Evolutionary conservation across 2,888 invertebrate genomes (phyloP).

Genomic region (Drosophila helvetica): DNA sequence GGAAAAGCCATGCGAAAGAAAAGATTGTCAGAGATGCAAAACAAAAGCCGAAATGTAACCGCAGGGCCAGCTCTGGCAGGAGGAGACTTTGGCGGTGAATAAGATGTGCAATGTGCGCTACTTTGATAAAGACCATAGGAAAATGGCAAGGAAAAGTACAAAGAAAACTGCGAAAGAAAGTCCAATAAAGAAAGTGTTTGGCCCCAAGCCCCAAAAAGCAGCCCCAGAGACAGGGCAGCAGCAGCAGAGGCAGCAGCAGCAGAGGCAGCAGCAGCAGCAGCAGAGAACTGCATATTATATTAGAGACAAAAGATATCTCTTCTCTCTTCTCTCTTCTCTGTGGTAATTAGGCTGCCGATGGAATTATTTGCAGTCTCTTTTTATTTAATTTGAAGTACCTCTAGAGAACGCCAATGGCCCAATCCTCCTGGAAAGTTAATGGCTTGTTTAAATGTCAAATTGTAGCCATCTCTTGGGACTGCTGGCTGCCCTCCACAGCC

Average conservation of each 20-base stretch:
- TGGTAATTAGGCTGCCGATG: slow-evolving; percentile 66
- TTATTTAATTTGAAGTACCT: slow-evolving; percentile 22
- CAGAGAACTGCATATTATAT: slow-evolving; percentile 60
- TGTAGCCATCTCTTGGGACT: slow-evolving; percentile 8
- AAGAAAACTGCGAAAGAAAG: slow-evolving; percentile 67
- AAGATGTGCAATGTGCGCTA: slow-evolving; percentile 45
- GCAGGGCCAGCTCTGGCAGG: slow-evolving; percentile 26
- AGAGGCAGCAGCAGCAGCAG: slow-evolving; percentile 8
- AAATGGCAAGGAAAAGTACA: slow-evolving; percentile 32
- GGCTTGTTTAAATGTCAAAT: slow-evolving; percentile 59
- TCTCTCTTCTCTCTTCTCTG: neutral
- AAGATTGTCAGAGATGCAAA: slow-evolving; percentile 51
- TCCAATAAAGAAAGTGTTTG: slow-evolving; percentile 73
- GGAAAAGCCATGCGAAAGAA: slow-evolving; percentile 55
- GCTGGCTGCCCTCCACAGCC: neutral
- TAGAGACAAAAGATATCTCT: slow-evolving; percentile 26
- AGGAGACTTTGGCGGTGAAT: slow-evolving; percentile 1
- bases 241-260: slow-evolving; percentile 6
- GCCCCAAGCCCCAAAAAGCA: slow-evolving; percentile 57
- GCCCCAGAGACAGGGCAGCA: slow-evolving; percentile 15
- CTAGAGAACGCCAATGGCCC: neutral
- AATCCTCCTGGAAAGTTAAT: slow-evolving; percentile 54
- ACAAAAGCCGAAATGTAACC: slow-evolving; percentile 58
- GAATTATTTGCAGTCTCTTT: slow-evolving; percentile 55
- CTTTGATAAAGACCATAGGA: slow-evolving; percentile 42